Conservation (phyloP, 2,797 vertebrate genomes). For the Anomalospiza imberbis region DNA sequence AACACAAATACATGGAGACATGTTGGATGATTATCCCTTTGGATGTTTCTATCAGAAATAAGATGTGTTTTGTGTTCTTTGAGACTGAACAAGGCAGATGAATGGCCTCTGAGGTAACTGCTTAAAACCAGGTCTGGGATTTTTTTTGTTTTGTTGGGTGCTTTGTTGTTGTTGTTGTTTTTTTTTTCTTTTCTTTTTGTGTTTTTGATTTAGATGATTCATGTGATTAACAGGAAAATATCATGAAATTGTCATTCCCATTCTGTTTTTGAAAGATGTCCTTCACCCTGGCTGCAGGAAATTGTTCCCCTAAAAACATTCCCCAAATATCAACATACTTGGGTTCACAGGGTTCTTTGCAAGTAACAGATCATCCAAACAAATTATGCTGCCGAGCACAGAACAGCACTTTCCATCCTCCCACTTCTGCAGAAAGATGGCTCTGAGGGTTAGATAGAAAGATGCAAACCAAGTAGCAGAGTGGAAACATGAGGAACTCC, state of each 20-base stretch:
- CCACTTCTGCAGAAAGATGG: neutral
- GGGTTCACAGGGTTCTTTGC: neutral
- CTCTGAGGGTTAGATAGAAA: neutral
- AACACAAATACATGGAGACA: neutral
- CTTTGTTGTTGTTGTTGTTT: too few species aligned
- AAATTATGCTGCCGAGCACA: neutral
- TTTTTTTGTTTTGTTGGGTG: neutral
- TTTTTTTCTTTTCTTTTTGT: neutral
- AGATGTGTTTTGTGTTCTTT: neutral
- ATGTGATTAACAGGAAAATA: neutral
- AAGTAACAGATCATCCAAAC: neutral
- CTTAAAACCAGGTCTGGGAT: neutral
- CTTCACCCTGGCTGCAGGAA: neutral
- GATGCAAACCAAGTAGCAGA: neutral
- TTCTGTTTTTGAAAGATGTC: neutral
- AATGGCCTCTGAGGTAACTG: neutral
- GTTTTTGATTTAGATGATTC: neutral
- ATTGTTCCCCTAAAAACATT: neutral
- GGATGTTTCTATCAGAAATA: neutral
- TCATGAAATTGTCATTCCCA: neutral
- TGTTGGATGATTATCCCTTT: neutral
- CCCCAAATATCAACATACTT: neutral
- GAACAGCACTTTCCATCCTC: neutral
- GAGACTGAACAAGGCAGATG: neutral
- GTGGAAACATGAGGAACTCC: neutral